phyloP scores from a whole-genome alignment of 2,113 vertebrate species.

The Okapia johnstoni region DNA sequence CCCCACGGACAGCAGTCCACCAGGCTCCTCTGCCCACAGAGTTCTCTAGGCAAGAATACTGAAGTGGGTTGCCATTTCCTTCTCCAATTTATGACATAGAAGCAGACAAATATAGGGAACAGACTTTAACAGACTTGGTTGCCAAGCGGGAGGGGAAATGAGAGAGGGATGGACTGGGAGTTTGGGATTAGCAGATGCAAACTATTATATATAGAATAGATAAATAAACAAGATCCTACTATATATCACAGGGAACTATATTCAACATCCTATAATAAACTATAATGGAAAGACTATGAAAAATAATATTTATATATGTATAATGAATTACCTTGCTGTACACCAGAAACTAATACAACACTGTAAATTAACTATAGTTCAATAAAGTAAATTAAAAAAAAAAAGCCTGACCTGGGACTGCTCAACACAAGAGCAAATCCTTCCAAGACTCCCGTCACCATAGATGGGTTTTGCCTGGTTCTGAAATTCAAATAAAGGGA shows the following conservation, averaged over 20 bases:
- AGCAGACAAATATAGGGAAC: not conserved
- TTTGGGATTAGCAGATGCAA: not conserved
- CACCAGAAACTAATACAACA: not conserved
- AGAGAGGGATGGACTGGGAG: not conserved
- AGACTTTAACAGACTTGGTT: not conserved
- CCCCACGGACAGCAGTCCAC: too few species aligned
- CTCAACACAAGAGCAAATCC: not conserved
- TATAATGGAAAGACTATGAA: not conserved
- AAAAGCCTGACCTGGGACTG: not conserved
- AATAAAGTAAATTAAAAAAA: not conserved
- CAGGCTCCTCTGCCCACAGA: too few species aligned
- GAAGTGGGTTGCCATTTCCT: too few species aligned
- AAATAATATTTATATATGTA: not conserved
- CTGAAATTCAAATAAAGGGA: not conserved
- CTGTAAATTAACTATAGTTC: not conserved
- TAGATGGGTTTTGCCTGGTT: not conserved
- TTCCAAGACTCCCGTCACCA: not conserved
- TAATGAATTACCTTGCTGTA: not conserved
- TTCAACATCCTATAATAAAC: not conserved
- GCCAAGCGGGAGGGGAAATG: not conserved
- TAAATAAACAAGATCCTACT: not conserved
- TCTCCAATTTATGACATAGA: not conserved
- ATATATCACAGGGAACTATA: not conserved
- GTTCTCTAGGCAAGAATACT: too few species aligned
- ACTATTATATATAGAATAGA: not conserved